These are phyloP conservation scores for Calameuta filiformis DNA, from an alignment of 2,888 invertebrate species.

Conservation along the genomic window DNA sequence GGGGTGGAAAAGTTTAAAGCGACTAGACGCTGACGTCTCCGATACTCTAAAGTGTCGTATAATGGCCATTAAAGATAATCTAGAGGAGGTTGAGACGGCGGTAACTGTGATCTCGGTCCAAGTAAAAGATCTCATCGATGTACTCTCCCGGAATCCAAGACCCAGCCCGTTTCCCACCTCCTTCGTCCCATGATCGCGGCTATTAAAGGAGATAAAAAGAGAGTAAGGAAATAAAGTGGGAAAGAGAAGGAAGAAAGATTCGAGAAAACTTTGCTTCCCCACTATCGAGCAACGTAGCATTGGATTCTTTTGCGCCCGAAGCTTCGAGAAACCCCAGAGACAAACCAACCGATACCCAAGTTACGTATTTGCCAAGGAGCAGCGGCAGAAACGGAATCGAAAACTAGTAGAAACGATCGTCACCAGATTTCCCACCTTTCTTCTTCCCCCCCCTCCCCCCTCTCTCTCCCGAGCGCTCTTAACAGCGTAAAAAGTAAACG, in stretches of 20 bases:
- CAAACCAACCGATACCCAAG: neutral
- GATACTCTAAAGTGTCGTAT: slow-evolving; percentile 36
- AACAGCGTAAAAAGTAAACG: neutral
- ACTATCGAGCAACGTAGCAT: neutral
- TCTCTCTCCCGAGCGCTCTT: neutral
- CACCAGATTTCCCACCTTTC: neutral
- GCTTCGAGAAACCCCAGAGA: neutral
- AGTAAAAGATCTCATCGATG: slow-evolving; percentile 6
- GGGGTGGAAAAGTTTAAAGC: slow-evolving; percentile 24
- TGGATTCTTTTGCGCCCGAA: neutral
- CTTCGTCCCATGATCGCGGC: neutral
- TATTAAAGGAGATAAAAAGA: neutral
- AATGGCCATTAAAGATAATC: slow-evolving; percentile 46
- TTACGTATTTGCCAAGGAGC: neutral
- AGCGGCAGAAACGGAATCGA: neutral
- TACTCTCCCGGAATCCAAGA: neutral
- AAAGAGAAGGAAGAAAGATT: neutral
- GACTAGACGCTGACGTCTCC: slow-evolving; percentile 39
- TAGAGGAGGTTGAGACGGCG: slow-evolving; percentile 29
- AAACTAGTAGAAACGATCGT: neutral
- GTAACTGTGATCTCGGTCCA: slow-evolving; percentile 8
- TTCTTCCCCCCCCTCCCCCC: neutral
- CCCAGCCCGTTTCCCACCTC: neutral
- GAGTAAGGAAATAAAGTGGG: neutral
- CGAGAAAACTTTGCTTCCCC: neutral